Percentiles rank a stretch among this genome's conserved stretches.
These are phyloP conservation scores for Xerus rutilus DNA, from an alignment of 2,797 vertebrate species.

Conservation along the genomic window DNA sequence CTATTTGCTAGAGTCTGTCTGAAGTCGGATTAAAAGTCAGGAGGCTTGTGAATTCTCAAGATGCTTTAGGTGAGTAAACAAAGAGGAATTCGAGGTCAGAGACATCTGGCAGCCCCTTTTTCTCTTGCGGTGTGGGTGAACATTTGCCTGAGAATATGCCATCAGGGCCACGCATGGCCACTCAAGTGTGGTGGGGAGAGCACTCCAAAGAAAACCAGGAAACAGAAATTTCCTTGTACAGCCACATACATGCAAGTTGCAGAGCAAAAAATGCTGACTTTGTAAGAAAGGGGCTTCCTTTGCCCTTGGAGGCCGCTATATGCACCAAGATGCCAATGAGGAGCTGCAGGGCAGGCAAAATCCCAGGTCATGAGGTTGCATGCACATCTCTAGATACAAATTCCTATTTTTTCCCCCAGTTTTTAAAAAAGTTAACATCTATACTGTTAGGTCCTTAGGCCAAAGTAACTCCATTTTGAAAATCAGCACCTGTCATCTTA, in stretches of 20 bases:
- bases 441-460: too few relatives aligned
- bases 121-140: not conserved
- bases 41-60: not conserved
- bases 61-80: not conserved
- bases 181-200: not conserved
- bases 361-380: accelerated
- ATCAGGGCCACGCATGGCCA: accelerated
- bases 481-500: too few relatives aligned
- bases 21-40: not conserved
- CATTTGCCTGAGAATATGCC: not conserved
- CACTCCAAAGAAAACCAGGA: not conserved
- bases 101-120: not conserved
- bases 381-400: not conserved
- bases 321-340: accelerated
- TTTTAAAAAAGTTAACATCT: not conserved
- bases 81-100: not conserved
- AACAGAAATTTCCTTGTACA: not conserved
- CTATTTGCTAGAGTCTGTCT: not conserved
- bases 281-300: not conserved
- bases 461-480: too few relatives aligned
- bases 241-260: not conserved
- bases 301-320: not conserved
- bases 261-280: not conserved
- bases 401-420: not conserved
- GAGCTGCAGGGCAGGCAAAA: not conserved